Evolutionary conservation across 2,113 vertebrate genomes (phyloP), one percentile per base, ranked within the genome.

Genomic region (Jaculus jaculus): DNA sequence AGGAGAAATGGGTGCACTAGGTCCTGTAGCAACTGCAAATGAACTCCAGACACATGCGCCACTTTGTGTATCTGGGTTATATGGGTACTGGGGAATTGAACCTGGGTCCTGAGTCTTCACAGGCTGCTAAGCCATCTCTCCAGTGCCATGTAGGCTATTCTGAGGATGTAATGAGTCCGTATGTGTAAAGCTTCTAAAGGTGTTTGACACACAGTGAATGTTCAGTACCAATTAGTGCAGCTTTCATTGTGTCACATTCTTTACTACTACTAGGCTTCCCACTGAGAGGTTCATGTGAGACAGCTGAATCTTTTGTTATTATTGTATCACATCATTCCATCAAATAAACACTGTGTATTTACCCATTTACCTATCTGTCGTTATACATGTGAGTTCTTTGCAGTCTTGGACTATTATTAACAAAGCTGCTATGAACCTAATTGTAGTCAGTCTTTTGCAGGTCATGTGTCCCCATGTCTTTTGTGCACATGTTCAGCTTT

Each of bases 221-320:
- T 32, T 88, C 65, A 82, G 12, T 83, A 71, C 77, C n/a, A 71
- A 80, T 32, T 30, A 66, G 23, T 32, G 30, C 75, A 3, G 2
- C 30, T n/a, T 77, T 84, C 10, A 20, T 85, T 68, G 69, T n/a
- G 73, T 28, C 71, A 7, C 26, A 34, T 39, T 47, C 16, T 61
- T 65, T 72, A 72, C 42, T 72, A 69, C 39, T 80, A 69, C 39
- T 37, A 51, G 79, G 32, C 30, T 60, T 61, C 17, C 26, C 37
- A 54, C 39, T 86, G 68, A 93, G 78, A 92, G 39, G n/a, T 91
- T 47, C 23, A 30, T 91, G 23, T 87, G 66, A 63, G 54, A 30
- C 61, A 63, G 9, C 72, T 91, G 63, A 51, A 69, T 72, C 13
- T 84, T 92, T 84, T 77, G 75, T 85, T 80, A 75, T 79, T 72